Evolutionary conservation across 2,888 invertebrate species (phyloP), one percentile per base, ranked within the genome.

Genomic region (Cephus spinipes): DNA sequence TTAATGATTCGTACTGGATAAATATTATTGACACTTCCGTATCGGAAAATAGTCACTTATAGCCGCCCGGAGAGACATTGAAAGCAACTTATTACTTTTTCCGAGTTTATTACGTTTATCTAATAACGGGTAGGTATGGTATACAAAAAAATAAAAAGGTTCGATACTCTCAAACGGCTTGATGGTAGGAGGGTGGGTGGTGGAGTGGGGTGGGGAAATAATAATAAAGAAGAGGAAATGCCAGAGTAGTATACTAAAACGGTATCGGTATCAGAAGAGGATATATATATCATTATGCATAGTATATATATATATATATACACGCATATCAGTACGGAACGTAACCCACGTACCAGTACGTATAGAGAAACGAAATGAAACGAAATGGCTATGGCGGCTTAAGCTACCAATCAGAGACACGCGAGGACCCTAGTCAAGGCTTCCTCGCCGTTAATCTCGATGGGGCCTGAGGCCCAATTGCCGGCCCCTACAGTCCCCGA

Each of bases 31-130:
- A 55, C 23, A 55, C 23, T 23, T 55, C 23, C 55, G 55, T 23
- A 55, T 23, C 55, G 55, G 23, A 23, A 23, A 55, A 55, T 0
- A 55, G 55, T 23, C 55, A 55, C 55, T 55, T 55, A 55, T 15
- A 55, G 55, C 23, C 23, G 23, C 2, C 0, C 23, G n/a, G n/a
- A 6, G 55, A 55, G 23, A 23, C 23, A 15, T 23, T 55, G 55
- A 55, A 55, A 23, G 6, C 23, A 40, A 55, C 75, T 75, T 69
- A 77, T 77, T 77, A 77, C 77, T 77, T 77, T 75, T 75, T 74
- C 74, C 71, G 71, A 69, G 75, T 69, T 77, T 77, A 77, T 77
- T 77, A 69, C 75, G 69, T 77, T 77, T 77, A 30, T 40, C 69
- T 75, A 75, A 77, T 77, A 77, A 77, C 77, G 69, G 75, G 40